These are phyloP conservation scores for Tenthredo scrophulariae DNA, from an alignment of 2,888 invertebrate genomes.

Conservation along the genomic window DNA sequence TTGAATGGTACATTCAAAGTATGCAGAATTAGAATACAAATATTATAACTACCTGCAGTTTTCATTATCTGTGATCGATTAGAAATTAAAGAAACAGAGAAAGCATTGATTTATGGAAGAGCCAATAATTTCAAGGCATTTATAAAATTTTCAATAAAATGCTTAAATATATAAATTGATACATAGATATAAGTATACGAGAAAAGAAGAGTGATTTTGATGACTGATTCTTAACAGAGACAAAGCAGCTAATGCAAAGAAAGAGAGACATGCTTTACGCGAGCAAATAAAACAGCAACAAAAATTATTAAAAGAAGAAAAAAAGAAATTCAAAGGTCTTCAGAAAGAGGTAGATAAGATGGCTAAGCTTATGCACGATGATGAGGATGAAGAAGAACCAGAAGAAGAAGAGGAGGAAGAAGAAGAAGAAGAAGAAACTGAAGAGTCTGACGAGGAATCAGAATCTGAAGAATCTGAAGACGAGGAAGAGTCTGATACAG, in stretches of 20 bases:
- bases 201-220: background rate
- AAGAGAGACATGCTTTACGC: constrained; percentile 88
- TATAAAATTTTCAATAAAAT: too few species aligned
- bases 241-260: constrained; percentile 86
- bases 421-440: constrained; percentile 76
- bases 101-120: too few species aligned
- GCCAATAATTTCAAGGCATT: too few species aligned
- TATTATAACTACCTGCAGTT: too few species aligned
- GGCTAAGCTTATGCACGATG: constrained; percentile 92
- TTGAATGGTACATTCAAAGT: too few species aligned
- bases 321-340: constrained; percentile 89
- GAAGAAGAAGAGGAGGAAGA: constrained; percentile 84
- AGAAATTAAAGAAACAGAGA: too few species aligned
- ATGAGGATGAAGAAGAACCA: constrained; percentile 86
- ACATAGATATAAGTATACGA: too few species aligned
- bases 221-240: constrained; percentile 78
- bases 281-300: constrained; percentile 91
- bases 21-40: too few species aligned
- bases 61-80: too few species aligned
- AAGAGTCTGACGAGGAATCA: constrained; percentile 64
- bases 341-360: constrained; percentile 95
- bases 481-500: constrained; percentile 80
- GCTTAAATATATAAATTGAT: too few species aligned
- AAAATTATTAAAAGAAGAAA: constrained; percentile 87
- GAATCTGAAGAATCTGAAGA: constrained; percentile 79